Conservation (phyloP, 2,797 vertebrate genomes). For the Rhadinocentrus ornatus region DNA sequence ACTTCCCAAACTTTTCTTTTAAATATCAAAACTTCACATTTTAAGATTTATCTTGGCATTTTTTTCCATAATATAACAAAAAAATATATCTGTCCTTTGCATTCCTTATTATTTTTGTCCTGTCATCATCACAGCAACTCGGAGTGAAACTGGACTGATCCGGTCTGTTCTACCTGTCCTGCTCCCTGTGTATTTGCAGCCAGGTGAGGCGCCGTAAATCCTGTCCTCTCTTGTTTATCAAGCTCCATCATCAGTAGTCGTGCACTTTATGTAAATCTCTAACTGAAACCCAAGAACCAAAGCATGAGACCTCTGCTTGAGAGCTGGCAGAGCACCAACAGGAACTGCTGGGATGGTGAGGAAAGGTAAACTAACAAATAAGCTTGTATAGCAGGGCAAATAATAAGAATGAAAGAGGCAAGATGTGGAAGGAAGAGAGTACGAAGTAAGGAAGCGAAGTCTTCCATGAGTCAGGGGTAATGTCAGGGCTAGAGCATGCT, state of each 20-base stretch:
- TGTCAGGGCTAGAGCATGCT: slow-evolving; percentile 21
- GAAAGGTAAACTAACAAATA: slow-evolving; percentile 47
- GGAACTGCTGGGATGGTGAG: slow-evolving; percentile 36
- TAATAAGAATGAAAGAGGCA: slow-evolving; percentile 26
- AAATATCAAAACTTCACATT: neutral
- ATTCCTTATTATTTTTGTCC: neutral
- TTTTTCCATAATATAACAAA: neutral
- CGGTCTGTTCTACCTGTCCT: slow-evolving; percentile 26
- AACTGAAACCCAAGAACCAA: slow-evolving; percentile 35
- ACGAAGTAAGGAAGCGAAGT: slow-evolving; percentile 40
- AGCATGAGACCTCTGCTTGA: slow-evolving; percentile 18
- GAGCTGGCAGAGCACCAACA: slow-evolving; percentile 56
- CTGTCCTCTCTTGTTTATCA: slow-evolving; percentile 61
- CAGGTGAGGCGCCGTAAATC: slow-evolving; percentile 37
- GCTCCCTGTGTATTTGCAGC: slow-evolving; percentile 8
- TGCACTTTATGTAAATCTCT: slow-evolving; percentile 50
- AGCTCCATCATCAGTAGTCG: slow-evolving; percentile 42
- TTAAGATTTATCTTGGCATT: neutral
- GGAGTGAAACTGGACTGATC: neutral
- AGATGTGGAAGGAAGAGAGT: slow-evolving; percentile 37
- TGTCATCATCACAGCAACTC: neutral
- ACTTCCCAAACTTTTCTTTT: neutral
- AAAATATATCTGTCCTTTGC: neutral
- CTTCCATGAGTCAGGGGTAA: slow-evolving; percentile 36
- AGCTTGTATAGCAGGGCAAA: slow-evolving; percentile 36